A percentile compares a stretch with the other conserved stretches of the same genome.
These are phyloP conservation scores for Trematocara zebra DNA, from an alignment of 2,113 vertebrate genomes.

Conservation along the genomic window DNA sequence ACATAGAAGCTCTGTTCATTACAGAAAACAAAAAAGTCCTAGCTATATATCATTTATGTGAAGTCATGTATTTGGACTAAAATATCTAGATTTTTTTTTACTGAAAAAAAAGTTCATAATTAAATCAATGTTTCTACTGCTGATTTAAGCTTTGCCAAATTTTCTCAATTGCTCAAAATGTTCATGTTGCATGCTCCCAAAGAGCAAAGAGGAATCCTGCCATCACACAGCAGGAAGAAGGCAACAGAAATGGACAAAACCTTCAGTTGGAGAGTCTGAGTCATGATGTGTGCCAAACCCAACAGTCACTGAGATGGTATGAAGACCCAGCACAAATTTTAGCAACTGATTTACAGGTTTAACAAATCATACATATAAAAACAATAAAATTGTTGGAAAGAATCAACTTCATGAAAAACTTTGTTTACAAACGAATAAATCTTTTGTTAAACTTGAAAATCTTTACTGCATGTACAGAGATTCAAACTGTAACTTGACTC, in stretches of 20 bases:
- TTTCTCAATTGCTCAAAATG: neutral
- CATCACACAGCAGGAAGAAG: neutral
- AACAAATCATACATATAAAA: rapidly evolving
- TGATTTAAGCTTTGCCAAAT: neutral
- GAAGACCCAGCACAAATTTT: neutral
- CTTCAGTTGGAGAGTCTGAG: neutral
- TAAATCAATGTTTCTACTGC: neutral
- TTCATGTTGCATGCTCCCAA: neutral
- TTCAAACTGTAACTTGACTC: neutral
- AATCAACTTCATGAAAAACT: rapidly evolving
- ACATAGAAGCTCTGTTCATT: neutral
- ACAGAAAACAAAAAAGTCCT: neutral
- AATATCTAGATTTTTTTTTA: neutral
- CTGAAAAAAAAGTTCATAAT: neutral
- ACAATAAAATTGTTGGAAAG: neutral
- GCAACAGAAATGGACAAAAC: neutral
- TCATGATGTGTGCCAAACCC: neutral
- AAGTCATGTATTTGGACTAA: neutral
- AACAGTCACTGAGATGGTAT: neutral
- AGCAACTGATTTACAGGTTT: neutral
- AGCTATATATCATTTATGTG: neutral
- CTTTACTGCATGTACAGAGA: neutral
- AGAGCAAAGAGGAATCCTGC: neutral
- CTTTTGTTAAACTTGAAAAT: neutral
- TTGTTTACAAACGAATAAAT: neutral